Base-by-base conservation (phyloP, 2,888 invertebrate genomes). In the Icerya purchasi region DNA sequence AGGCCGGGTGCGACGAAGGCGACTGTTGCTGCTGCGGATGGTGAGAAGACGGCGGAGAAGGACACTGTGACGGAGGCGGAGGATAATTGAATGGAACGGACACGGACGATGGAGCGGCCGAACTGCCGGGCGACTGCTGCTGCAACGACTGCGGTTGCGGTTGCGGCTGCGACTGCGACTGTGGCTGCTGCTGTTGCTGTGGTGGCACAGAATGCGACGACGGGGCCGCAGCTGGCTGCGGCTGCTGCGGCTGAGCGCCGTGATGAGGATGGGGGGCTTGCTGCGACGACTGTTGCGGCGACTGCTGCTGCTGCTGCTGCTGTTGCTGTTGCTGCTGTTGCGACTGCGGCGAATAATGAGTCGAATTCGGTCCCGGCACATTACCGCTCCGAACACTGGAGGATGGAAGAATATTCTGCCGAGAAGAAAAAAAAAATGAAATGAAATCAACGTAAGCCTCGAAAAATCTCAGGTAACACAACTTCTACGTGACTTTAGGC, bases 281-380 rank as follows among this genome's bases (percentile, higher is more conserved):
- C 25, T 60, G 60, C 24, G 58, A 58, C 19, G 52, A 53, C n/a
- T 24, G 58, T 10, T 22, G 58, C 2, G n/a, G 24, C 5, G 3
- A 49, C 24, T 8, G 58, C n/a, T 23, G 58, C 20, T 50, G 57
- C 21, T 55, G 57, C 19, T 21, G 59, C 22, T 50, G 58, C 50
- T 25, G 61, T 36, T 59, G 62, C 18, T 60, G 62, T 18, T 60
- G 62, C 18, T 60, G 61, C 24, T 59, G 61, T 22, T 36, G 62
- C 19, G 54, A 61, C 25, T 50, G 54, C 50, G 55, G 61, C 19
- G 61, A 59, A 36, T 14, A 5, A 36, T 36, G 36, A 36, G 14
- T 36, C 14, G 36, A 36, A 36, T 5, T 8, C 5, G 36, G 8
- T 8, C 8, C 14, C 14, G 36, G 36, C 14, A 5, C 36, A 8